Conservation (phyloP, 2,888 invertebrate species). For the Epinotia nisella region DNA sequence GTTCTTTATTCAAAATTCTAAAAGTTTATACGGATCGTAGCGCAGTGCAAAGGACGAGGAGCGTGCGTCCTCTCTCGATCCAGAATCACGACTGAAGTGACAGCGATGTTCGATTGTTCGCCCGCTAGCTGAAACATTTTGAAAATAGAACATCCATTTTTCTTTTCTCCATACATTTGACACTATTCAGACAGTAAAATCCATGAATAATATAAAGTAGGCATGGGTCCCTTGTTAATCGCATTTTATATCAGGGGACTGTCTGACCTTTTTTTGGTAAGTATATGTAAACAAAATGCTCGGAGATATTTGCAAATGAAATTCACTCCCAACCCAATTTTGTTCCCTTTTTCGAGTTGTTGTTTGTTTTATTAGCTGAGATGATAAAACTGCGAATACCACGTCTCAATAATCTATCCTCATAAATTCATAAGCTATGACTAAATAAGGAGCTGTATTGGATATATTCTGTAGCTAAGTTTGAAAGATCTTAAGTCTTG, state of each 20-base stretch:
- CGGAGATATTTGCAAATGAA: constrained; percentile 1
- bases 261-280: constrained; percentile 13
- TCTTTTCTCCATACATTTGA: constrained; percentile 8
- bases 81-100: constrained; percentile 34
- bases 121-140: constrained; percentile 25
- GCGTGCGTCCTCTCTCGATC: constrained; percentile 31
- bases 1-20: constrained; percentile 7
- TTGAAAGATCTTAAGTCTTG: background rate
- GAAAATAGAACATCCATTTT: constrained; percentile 28
- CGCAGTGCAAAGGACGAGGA: background rate
- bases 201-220: constrained; percentile 10
- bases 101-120: constrained; percentile 1
- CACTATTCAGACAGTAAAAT: constrained; percentile 14
- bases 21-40: constrained; percentile 32
- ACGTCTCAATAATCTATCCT: background rate
- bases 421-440: background rate
- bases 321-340: background rate
- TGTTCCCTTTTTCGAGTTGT: background rate
- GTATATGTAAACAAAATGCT: constrained; percentile 8
- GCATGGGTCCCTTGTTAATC: constrained; percentile 4
- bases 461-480: background rate
- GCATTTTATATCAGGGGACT: constrained; percentile 14
- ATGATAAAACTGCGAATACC: background rate
- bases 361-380: background rate
- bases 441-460: background rate